Percentiles rank a stretch among this genome's conserved stretches.
phyloP scores from a whole-genome alignment of 2,888 invertebrate genomes.

The Lumbricus terrestris region DNA sequence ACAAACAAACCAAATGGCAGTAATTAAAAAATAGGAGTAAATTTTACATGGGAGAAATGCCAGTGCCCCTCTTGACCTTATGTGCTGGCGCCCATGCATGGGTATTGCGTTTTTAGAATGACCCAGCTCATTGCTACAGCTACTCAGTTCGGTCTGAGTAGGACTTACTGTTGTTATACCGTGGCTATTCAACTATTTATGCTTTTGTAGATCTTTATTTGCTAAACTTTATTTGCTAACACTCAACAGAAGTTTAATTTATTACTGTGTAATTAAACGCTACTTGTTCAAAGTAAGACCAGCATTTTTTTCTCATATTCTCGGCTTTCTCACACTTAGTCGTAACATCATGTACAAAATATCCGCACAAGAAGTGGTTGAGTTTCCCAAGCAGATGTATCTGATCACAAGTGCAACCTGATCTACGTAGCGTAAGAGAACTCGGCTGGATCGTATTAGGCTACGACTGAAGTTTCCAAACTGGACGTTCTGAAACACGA shows the following conservation, averaged over 20 bases:
- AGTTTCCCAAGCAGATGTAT: neutral
- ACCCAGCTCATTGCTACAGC: too few species aligned
- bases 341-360: neutral
- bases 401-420: neutral
- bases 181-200: neutral
- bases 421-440: neutral
- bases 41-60: too few species aligned
- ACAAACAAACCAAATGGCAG: too few species aligned
- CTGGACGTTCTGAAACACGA: neutral
- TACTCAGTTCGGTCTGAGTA: neutral
- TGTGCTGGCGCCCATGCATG: too few species aligned
- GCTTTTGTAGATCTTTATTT: neutral
- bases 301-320: neutral
- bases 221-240: neutral
- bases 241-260: neutral
- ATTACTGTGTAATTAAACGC: neutral
- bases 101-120: neutral
- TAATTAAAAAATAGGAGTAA: too few species aligned
- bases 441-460: neutral
- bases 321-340: neutral
- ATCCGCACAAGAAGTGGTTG: neutral
- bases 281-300: neutral
- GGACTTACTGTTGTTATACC: neutral
- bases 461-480: neutral
- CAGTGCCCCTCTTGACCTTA: too few species aligned